Base-by-base conservation (phyloP, 1,140 invertebrate species). In the Sycobia sp. region DNA sequence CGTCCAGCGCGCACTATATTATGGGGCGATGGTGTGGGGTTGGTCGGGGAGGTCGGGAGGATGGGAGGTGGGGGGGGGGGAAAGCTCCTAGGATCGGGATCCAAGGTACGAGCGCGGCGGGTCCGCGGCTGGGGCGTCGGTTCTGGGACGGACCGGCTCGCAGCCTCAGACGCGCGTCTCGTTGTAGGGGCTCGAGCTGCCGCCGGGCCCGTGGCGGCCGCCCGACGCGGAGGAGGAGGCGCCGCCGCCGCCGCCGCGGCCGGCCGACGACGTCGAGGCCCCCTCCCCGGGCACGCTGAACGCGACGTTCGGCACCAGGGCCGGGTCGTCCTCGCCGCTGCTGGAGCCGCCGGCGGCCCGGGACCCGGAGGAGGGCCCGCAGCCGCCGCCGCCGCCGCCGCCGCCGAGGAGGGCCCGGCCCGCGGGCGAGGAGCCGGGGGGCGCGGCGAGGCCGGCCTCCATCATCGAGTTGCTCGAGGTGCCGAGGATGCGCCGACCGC, bases 401-500 rank as follows among this genome's bases (percentile, higher is more conserved):
- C 39, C 49, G 58, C 41, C 39, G 39, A 54, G 39, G 11, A 60
- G 63, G 20, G 58, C 57, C 49, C 23, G 39, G 4, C 14, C 23
- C 5, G 25, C 43, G 20, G 50, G 46, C 7, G 34, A 29, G 2
- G 36, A 50, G 3, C 38, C 20, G 11, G 61, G 54, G 10, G 46
- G 16, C 22, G 46, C 38, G 16, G 39, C 39, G 7, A 16, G 14
- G n/a, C 44, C 43, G 10, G 32, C 46, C 71, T 81, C 78, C 75
- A 76, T 80, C 73, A 81, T 80, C 49, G 78, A 81, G 47, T 46
- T 58, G 36, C 76, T 79, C 69, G 74, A 79, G 65, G 78, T 78
- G n/a, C 5, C 29, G 62, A 82, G 77, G 62, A 80, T 80, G 68
- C 73, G 77, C 69, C 80, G 79, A 78, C 79, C 78, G 76, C 82